phyloP scores from a whole-genome alignment of 2,797 vertebrate species.

The Heliangelus exortis region DNA sequence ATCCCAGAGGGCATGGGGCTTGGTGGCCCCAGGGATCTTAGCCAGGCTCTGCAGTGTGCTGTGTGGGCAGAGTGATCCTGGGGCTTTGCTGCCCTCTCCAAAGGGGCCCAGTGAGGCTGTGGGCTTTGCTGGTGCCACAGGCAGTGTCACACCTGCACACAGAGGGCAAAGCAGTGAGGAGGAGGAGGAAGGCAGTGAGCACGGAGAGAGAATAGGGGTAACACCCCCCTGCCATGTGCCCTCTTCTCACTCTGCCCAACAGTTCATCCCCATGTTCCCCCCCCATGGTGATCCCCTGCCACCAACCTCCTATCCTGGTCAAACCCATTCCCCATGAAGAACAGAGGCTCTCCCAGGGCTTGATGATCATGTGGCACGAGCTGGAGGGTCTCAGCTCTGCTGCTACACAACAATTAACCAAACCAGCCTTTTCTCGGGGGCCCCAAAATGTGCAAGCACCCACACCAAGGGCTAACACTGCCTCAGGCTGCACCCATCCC shows the following conservation, averaged over 20 bases:
- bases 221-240: rapidly evolving
- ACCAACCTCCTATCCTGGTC: neutral
- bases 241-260: neutral
- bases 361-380: rapidly evolving
- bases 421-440: neutral
- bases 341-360: neutral
- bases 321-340: neutral
- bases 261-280: neutral
- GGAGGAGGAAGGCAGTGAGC: neutral
- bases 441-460: neutral
- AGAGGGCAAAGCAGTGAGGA: neutral
- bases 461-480: neutral
- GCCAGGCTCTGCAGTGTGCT: constrained; percentile 40
- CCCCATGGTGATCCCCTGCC: neutral
- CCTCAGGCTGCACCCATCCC: neutral
- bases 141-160: constrained; percentile 30
- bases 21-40: constrained; percentile 44
- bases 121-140: constrained; percentile 23
- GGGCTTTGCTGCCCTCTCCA: constrained; percentile 2
- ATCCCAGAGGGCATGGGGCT: constrained; percentile 74
- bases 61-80: constrained; percentile 63
- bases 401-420: neutral
- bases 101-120: neutral
- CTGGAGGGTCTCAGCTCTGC: neutral
- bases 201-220: neutral